Percentiles rank a stretch among this genome's conserved stretches.
Conservation (phyloP, 2,113 vertebrate genomes). For the Ammodytes dubius region DNA sequence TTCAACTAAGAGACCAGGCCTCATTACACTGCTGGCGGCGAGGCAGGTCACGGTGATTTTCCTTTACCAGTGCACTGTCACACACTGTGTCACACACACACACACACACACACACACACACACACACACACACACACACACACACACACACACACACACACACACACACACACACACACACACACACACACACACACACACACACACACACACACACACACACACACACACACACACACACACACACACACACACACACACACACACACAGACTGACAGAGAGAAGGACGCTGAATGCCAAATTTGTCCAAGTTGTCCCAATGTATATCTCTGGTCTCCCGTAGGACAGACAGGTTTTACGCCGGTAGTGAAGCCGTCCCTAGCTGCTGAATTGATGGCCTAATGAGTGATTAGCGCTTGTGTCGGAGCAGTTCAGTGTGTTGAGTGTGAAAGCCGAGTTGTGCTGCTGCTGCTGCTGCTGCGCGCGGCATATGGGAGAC, state of each 20-base stretch:
- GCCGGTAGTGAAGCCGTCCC: slow-evolving; percentile 29
- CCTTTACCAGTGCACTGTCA: slow-evolving; percentile 72
- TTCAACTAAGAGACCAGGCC: slow-evolving; percentile 79
- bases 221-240: too few relatives aligned
- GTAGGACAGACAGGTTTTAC: slow-evolving; percentile 15
- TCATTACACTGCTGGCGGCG: slow-evolving; percentile 86
- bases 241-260: background rate
- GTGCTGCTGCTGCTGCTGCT: slow-evolving; percentile 19
- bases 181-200: too few relatives aligned
- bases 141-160: too few relatives aligned
- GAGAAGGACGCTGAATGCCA: slow-evolving; percentile 9
- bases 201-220: background rate
- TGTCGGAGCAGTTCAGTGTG: slow-evolving; percentile 46
- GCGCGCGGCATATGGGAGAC: slow-evolving; percentile 86
- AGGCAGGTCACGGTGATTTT: slow-evolving; percentile 86
- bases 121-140: background rate
- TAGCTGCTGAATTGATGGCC: slow-evolving; percentile 64
- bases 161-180: too few relatives aligned
- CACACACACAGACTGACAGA: background rate
- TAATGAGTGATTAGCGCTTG: slow-evolving; percentile 80
- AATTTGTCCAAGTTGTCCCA: slow-evolving; percentile 34
- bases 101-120: slow-evolving; percentile 6
- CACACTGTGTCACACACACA: slow-evolving; percentile 53
- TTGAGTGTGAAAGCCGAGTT: slow-evolving; percentile 63
- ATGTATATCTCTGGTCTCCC: slow-evolving; percentile 27